Evolutionary conservation across 2,888 invertebrate species (phyloP).

Genomic region (Ischnus inquisitorius): DNA sequence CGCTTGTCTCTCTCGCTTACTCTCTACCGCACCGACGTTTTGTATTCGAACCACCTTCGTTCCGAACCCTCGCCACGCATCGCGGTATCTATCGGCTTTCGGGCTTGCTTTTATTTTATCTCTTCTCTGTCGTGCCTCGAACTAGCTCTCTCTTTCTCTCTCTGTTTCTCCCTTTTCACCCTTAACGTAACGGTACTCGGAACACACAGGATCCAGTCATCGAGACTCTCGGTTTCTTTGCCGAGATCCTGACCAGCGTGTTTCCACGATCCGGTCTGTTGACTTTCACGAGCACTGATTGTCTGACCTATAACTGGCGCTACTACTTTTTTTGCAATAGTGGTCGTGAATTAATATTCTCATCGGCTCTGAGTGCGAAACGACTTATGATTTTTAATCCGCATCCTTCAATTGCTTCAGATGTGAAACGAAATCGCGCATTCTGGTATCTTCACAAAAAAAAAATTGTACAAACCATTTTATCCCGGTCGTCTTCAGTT

Average conservation of each 20-base stretch:
- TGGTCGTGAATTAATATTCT: too few species aligned
- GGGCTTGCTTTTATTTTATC: slow-evolving; percentile 5
- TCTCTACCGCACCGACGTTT: slow-evolving; percentile 60
- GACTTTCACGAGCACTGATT: slow-evolving; percentile 65
- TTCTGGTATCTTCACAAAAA: too few species aligned
- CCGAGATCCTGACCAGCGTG: slow-evolving; percentile 74
- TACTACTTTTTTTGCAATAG: slow-evolving; percentile 35
- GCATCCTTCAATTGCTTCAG: too few species aligned
- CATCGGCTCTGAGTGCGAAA: too few species aligned
- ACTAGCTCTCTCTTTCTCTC: slow-evolving; percentile 6
- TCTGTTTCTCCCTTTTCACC: slow-evolving; percentile 26
- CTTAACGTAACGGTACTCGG: slow-evolving; percentile 29
- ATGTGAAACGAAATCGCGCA: too few species aligned
- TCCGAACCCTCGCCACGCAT: slow-evolving; percentile 56
- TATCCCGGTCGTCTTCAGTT: too few species aligned
- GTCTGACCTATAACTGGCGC: slow-evolving; percentile 38
- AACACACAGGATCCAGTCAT: slow-evolving; percentile 68
- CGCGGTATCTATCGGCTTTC: slow-evolving; percentile 40
- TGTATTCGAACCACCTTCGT: slow-evolving; percentile 72
- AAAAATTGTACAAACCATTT: too few species aligned
- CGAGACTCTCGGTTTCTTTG: slow-evolving; percentile 69
- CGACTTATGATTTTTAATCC: too few species aligned
- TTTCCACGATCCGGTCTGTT: slow-evolving; percentile 69
- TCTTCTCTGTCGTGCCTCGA: slow-evolving; percentile 27
- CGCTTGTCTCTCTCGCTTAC: slow-evolving; percentile 34